Evolutionary conservation across 1,140 invertebrate species (phyloP).

Genomic region (Saccostrea glomerata): DNA sequence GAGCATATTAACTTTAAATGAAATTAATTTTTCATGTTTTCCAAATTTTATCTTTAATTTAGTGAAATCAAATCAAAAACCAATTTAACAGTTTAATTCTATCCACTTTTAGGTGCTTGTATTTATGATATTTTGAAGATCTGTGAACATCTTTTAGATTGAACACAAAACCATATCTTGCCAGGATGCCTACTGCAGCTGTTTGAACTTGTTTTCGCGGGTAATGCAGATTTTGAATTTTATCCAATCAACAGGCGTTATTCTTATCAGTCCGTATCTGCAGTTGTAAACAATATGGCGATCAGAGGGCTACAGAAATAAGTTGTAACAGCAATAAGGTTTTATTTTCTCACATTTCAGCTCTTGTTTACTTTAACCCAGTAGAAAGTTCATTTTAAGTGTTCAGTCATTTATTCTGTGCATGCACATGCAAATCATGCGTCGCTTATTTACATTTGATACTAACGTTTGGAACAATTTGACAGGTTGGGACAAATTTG

Average conservation of each 20-base stretch:
- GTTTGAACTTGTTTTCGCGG: constrained; percentile 25
- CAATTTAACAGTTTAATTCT: no score
- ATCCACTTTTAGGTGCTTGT: no score
- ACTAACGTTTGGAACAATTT: neutral
- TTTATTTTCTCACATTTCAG: neutral
- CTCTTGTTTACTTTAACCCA: neutral
- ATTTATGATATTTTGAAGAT: no score
- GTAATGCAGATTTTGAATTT: neutral
- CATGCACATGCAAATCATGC: neutral
- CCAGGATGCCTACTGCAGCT: neutral
- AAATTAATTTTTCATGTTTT: no score
- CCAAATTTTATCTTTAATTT: no score
- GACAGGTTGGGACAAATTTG: neutral
- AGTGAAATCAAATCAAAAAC: no score
- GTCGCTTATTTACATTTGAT: neutral
- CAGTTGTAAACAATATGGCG: constrained; percentile 33
- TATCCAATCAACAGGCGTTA: neutral
- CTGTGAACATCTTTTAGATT: no score
- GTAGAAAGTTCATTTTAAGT: neutral
- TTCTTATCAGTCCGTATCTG: constrained; percentile 18
- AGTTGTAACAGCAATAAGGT: neutral
- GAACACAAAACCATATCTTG: no score
- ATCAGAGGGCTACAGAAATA: neutral
- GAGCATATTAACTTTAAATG: no score
- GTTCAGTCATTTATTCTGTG: neutral